Evolutionary conservation across 1,140 invertebrate genomes (phyloP), one percentile per base, ranked within the genome.

Genomic region (Bradysia coprophila): DNA sequence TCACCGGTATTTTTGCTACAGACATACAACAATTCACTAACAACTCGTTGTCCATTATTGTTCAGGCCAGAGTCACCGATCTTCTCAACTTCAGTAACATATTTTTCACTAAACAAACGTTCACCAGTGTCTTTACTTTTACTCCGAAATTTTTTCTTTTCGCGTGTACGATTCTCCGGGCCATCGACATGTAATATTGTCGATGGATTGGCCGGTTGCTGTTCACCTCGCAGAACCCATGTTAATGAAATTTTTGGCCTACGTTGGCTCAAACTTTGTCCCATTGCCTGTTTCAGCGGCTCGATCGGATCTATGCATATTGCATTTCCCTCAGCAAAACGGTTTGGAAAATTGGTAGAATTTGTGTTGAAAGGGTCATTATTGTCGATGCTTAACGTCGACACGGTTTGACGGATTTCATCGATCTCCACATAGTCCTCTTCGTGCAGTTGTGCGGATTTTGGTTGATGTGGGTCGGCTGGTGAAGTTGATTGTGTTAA

Each of bases 231-330:
- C 8, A 78, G 56, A 39, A 77, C 73, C 75, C 76, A 78, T 13
- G 75, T 77, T 32, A 78, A 57, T 32, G 75, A 76, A 54, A 78
- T 73, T 56, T 76, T 76, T 42, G 76, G 76, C 48, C 73, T 68
- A 48, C 71, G 66, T 38, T 67, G 54, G 48, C 67, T 68, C 41
- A 66, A 53, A 46, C 64, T 62, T 52, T 69, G 66, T 49, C 68
- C 68, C 68, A 70, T 70, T 45, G 40, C 38, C 24, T 48, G 40
- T 15, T 43, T 38, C 5, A 21, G 11, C 15, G 34, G 40, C 22
- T 37, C 18, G 34, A 8, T 48, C 32, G 43, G 41, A 44, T 37
- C 38, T 40, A 34, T 33, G 36, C 44, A 34, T 45, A 10, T 22
- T 32, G 37, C 23, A 5, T 44, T 10, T 10, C 23, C 9, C 33